These are phyloP conservation scores for Hafferia zeledoni DNA, from an alignment of 2,797 vertebrate genomes.

Conservation along the genomic window DNA sequence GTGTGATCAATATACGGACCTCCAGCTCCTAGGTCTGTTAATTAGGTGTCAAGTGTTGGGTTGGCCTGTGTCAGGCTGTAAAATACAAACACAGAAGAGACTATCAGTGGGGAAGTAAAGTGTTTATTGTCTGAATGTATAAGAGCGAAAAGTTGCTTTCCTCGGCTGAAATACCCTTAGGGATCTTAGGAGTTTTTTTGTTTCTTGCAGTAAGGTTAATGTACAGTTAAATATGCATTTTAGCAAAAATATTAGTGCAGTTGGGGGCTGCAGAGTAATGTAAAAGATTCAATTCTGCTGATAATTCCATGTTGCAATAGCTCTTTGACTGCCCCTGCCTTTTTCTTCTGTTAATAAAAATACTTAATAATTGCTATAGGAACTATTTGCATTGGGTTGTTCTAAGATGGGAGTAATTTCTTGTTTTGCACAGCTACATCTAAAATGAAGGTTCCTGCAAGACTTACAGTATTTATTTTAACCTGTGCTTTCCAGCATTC, in stretches of 20 bases:
- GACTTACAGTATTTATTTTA: conserved; percentile 1
- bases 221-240: neutral
- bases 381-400: neutral
- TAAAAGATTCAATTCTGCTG: neutral
- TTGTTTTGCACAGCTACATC: neutral
- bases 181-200: neutral
- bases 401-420: neutral
- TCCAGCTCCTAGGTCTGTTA: conserved; percentile 65
- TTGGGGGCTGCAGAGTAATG: neutral
- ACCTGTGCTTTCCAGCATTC: neutral
- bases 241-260: neutral
- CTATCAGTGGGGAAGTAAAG: conserved; percentile 42
- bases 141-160: conserved; percentile 35
- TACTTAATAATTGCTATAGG: neutral
- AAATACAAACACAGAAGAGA: conserved; percentile 57
- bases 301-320: neutral
- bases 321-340: neutral
- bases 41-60: conserved; percentile 73
- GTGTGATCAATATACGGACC: conserved; percentile 69
- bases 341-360: neutral
- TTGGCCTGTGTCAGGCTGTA: conserved; percentile 61
- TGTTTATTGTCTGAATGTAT: conserved; percentile 63
- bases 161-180: neutral
- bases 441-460: neutral
- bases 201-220: neutral